Evolutionary conservation across 2,113 vertebrate species (phyloP).

Genomic region (Pygoscelis antarcticus): DNA sequence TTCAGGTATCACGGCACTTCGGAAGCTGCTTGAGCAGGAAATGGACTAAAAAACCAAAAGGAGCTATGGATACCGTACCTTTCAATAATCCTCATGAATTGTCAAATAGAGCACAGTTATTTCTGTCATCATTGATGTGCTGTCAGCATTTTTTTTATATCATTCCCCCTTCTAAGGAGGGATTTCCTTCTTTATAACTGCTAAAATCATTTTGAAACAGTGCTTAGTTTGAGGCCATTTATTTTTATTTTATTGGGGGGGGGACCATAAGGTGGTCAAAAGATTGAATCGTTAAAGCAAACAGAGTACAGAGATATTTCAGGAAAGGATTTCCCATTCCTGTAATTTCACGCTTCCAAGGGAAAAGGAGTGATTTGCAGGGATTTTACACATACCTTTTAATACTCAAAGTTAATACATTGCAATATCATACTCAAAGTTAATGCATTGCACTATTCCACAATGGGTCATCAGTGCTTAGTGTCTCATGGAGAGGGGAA

Average conservation of each 20-base stretch:
- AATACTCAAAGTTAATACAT: neutral
- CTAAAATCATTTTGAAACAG: neutral
- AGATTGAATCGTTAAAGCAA: constrained; percentile 13
- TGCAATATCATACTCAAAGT: neutral
- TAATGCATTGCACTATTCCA: neutral
- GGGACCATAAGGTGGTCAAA: constrained; percentile 10
- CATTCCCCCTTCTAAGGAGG: neutral
- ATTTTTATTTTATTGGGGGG: constrained; percentile 36
- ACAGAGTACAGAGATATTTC: neutral
- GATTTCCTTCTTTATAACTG: neutral
- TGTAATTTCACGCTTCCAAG: constrained; percentile 8
- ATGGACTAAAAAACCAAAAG: neutral
- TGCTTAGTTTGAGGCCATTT: constrained; percentile 29
- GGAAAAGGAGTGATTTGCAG: constrained; percentile 12
- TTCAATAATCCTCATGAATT: neutral
- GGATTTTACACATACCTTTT: neutral
- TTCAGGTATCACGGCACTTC: neutral
- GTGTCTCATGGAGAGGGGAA: neutral
- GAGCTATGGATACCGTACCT: neutral
- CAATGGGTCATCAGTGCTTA: neutral
- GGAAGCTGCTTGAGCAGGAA: neutral
- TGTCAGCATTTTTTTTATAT: neutral
- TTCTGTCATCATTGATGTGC: neutral
- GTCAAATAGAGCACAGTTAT: neutral
- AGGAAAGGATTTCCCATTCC: neutral